Evolutionary conservation across 2,797 vertebrate species (phyloP), one percentile per base, ranked within the genome.

Genomic region (Chaunax sp.): DNA sequence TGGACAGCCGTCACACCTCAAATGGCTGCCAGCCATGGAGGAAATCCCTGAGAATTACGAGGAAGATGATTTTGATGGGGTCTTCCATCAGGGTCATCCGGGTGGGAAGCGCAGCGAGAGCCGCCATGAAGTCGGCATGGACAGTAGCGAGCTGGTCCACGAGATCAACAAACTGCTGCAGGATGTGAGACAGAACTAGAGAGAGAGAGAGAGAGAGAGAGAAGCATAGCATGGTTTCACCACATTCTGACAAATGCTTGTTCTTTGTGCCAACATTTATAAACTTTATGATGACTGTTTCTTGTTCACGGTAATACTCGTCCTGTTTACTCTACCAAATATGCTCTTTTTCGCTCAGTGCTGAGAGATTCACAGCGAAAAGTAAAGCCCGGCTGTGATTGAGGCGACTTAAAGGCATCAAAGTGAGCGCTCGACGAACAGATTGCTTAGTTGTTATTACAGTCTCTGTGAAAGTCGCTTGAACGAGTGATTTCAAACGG

Each of bases 11-110:
- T 94, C 1, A 71, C 95, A 96, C n/a, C 94, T 97, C 1, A 99
- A 98, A 56, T 99, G 98, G 98, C 92, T 99, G 80, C 97, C 97
- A 0, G 97, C 98, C 75, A 99, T 99, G 98, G 98, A 99, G 88
- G 98, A 99, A 84, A 99, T 99, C 83, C 98, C 97, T 0, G 98
- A 99, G 75, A 99, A 99, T 69, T 98, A 96, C 0, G 98, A 99
- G 78, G 98, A 99, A 75, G 98, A 99, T 20, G 98, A 99, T 75
- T 97, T 97, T 54, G 98, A 99, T 43, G 96, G 95, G 0, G 95
- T 96, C 70, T 96, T 98, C 74, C 95, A 95, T 81, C 96, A 95
- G 87, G 80, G 89, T 62, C 90, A 89, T 75, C 94, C 95, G 53
- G 93, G 87, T 1, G 82, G 77, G 40, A 93, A 92, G 75, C 90